Base-by-base conservation (phyloP, 2,888 invertebrate species). In the Sclerodermus sp. region DNA sequence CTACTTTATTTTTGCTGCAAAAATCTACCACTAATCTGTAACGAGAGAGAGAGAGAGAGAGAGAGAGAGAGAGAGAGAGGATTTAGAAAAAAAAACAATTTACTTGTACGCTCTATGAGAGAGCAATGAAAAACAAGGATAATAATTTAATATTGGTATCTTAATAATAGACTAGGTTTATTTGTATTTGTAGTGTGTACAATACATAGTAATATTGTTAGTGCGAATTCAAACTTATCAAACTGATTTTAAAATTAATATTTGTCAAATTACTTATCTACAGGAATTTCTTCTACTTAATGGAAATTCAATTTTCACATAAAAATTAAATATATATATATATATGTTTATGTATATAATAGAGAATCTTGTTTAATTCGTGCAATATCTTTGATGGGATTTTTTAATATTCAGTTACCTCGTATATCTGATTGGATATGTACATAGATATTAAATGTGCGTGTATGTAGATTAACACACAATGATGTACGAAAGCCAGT, bases 161-260 rank as follows among this genome's bases (percentile, higher is more conserved):
- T 53, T 56, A 62, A 49, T 66, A 67, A 64, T 69, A 69, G 70
- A 71, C 71, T 73, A 74, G 70, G 66, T 58, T 74, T 74, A 73
- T 74, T 73, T 67, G 62, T 68, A 70, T 70, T 63, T 60, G 61
- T 64, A 66, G 67, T 73, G 67, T 71, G 74, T 71, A 71, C 13
- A 17, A 29, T 37, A 71, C 71, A 72, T 64, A 68, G 65, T 73
- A 66, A 72, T 65, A 69, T 68, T 63, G 60, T 71, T 72, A 70
- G 68, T 70, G 66, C 64, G 68, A 69, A 65, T 69, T 57, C 64
- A 57, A 59, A 55, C 60, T 55, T 51, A 54, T 62, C 64, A 57
- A 58, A 60, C 66, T 58, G 60, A 51, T 54, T 51, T 57, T 62
- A 41, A 47, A 55, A 56, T 58, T 52, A 67, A 66, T 58, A 60